phyloP scores from a whole-genome alignment of 2,113 vertebrate genomes.

The Opisthocomus hoazin region DNA sequence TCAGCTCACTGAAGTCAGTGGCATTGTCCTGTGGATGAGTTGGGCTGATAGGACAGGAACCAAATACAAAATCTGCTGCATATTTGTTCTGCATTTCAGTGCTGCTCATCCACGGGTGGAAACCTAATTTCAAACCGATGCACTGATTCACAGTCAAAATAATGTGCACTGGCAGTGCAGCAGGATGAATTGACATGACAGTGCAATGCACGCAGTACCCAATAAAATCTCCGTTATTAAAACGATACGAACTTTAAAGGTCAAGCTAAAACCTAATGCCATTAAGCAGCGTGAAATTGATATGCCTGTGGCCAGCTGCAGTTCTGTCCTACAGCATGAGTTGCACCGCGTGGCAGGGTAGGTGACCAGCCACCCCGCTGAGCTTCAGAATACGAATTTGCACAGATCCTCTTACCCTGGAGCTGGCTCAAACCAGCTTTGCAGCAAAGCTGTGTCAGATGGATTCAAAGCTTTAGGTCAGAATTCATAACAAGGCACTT shows the following conservation, averaged over 20 bases:
- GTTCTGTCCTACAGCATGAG: background rate
- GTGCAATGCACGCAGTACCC: background rate
- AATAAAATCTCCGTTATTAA: background rate
- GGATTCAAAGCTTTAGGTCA: background rate
- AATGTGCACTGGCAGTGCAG: background rate
- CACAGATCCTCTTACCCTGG: background rate
- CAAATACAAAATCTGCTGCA: background rate
- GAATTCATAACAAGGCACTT: background rate
- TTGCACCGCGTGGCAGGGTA: fast-evolving
- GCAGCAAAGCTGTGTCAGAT: background rate
- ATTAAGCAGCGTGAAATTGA: background rate
- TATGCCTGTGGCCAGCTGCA: background rate
- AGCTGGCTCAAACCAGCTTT: background rate
- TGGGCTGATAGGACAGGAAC: constrained; percentile 14
- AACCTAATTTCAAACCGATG: background rate
- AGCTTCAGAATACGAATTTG: background rate
- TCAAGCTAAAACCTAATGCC: background rate
- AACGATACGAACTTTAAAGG: background rate
- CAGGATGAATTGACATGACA: background rate
- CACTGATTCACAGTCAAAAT: constrained; percentile 6
- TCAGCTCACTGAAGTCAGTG: background rate
- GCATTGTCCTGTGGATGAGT: constrained; percentile 15
- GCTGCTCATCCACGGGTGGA: background rate
- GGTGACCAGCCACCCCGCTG: background rate
- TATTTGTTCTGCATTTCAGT: background rate